Conservation (phyloP, 2,797 vertebrate species). For the Hafferia zeledoni region DNA sequence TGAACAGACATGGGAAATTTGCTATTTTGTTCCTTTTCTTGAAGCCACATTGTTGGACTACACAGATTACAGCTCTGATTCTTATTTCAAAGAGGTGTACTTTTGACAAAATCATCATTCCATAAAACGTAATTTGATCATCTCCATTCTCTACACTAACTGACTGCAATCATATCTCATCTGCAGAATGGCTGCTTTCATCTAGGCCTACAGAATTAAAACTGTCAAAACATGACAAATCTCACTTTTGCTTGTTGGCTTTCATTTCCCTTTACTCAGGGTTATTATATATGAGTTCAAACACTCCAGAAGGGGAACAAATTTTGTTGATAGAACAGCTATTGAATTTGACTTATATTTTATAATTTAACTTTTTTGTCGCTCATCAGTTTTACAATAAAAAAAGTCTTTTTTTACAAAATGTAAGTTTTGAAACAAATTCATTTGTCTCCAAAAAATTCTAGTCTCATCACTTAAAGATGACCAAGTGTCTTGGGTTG, state of each 20-base stretch:
- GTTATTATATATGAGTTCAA: not conserved
- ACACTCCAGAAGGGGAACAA: not conserved
- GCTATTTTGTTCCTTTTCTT: not conserved
- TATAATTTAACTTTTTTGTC: not conserved
- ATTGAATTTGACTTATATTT: not conserved
- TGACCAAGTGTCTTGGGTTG: not conserved
- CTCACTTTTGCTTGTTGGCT: not conserved
- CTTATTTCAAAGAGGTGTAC: not conserved
- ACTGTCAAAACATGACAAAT: not conserved
- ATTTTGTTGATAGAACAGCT: not conserved
- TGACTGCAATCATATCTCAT: not conserved
- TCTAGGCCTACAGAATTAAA: not conserved
- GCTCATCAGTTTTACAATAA: not conserved
- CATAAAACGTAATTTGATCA: not conserved
- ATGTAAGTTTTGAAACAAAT: not conserved
- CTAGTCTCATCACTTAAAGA: not conserved
- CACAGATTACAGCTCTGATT: not conserved
- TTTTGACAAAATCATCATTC: not conserved
- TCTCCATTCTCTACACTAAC: not conserved
- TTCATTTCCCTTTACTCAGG: not conserved
- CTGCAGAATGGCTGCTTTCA: not conserved
- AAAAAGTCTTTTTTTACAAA: not conserved
- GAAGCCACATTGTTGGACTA: not conserved
- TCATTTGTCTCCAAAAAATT: not conserved
- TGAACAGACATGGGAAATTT: not conserved